Evolutionary conservation across 2,888 invertebrate genomes (phyloP), one percentile per base, ranked within the genome.

Genomic region (Lomographa bimaculata): DNA sequence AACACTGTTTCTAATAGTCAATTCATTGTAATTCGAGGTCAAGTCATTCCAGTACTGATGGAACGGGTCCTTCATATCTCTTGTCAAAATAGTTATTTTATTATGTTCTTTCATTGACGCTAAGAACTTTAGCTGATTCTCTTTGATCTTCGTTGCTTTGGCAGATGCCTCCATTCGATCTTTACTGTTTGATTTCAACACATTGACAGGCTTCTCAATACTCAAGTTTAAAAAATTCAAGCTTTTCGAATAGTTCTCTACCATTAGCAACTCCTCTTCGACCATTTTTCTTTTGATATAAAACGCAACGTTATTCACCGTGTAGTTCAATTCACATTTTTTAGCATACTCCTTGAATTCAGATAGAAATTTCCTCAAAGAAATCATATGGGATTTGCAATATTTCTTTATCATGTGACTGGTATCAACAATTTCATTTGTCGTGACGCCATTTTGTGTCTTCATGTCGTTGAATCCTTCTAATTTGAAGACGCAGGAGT

Each of bases 341-440:
- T 34, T 57, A 0, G 65, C 52, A 17, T 67, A 69, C 3, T 61
- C 53, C 12, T 65, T 69, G 45, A 77, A 81, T 26, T 74, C 66
- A 0, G 21, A 20, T 0, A 75, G 46, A 6, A 80, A 75, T 3
- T 51, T 53, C 6, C 50, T 59, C 0, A 78, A 25, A 0, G 71
- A 42, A 7, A 70, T 62, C 7, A 47, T 46, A 25, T 69, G 64
- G 0, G 50, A 54, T 25, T 53, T 62, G 36, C 80, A 79, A 43
- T 76, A 71, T 1, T 57, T 64, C 28, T 64, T 64, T 4, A 82
- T 74, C 40, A 72, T 57, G n/a, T 57, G 56, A 35, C 79, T 80
- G 0, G 71, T 60, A 29, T 65, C 59, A 0, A 73, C 27, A 5
- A 78, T 71, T 12, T 79, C 72, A 5, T 62, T 49, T 0, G 57